Evolutionary conservation across 2,113 vertebrate genomes (phyloP), one percentile per base, ranked within the genome.

Genomic region (Pipa parva): DNA sequence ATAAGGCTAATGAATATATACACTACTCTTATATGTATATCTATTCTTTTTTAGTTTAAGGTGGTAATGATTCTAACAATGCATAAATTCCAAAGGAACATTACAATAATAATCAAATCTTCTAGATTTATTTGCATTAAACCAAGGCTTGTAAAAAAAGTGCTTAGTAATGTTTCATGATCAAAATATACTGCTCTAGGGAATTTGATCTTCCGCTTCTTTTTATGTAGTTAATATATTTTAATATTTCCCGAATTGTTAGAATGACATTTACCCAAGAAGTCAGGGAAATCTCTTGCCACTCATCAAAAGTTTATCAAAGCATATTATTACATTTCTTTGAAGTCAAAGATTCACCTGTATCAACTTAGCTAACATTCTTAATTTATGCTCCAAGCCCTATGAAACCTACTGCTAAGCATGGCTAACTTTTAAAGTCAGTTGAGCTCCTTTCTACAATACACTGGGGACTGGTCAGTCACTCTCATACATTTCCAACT

Each of bases 251-350:
- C 20, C 2, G 33, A 54, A 70, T 18, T 70, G 66, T 52, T 61
- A 50, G 26, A 60, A 61, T 61, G 48, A 54, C 66, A 70, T 61
- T 70, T 61, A 61, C 31, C 36, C 20, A 61, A 61, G 36, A 61
- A 33, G 15, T 70, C 51, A 60, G 49, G 66, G 33, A 70, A 70
- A 61, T 61, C 58, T 70, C 25, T 61, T 7, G 25, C 42, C 22
- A 45, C 57, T 52, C 65, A 70, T 70, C 58, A 70, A 61, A 70
- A 70, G 48, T 61, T 61, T 54, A 70, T 70, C 66, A 61, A 70
- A 70, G 58, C 33, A 70, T 61, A 70, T 61, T 59, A 45, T 61
- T 45, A 33, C 55, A 54, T 61, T 70, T 70, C 33, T 58, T 54
- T 70, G 66, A 61, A 70, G 48, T 29, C 49, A 61, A 24, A 54